Evolutionary conservation across 2,797 vertebrate genomes (phyloP).

Genomic region (Diceros bicornis): DNA sequence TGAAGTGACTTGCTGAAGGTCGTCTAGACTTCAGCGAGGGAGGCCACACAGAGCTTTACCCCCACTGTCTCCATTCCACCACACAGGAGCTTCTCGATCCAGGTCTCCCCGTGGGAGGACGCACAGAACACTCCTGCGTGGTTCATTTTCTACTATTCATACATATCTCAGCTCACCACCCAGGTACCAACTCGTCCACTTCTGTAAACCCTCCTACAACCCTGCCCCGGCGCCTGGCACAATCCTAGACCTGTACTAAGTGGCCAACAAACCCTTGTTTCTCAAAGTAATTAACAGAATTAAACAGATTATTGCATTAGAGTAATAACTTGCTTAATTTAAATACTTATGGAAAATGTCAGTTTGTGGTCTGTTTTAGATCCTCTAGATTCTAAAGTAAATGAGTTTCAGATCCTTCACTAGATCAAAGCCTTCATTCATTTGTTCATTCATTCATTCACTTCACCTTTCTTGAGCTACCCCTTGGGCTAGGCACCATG

Average conservation of each 20-base stretch:
- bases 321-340: neutral
- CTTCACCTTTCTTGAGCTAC: neutral
- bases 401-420: neutral
- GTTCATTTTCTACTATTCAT: neutral
- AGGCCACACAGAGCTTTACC: neutral
- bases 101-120: neutral
- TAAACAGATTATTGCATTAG: neutral
- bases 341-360: neutral
- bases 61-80: neutral
- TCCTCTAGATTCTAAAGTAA: neutral
- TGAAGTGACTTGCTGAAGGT: neutral
- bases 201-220: neutral
- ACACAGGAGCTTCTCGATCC: accelerated
- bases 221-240: neutral
- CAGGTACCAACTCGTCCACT: neutral
- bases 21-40: neutral
- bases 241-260: neutral
- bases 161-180: neutral
- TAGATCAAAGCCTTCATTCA: neutral
- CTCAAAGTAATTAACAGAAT: slow-evolving; percentile 8
- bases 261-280: neutral
- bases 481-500: neutral
- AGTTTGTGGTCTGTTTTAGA: neutral
- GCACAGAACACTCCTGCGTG: accelerated
- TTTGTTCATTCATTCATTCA: neutral